Percentiles rank a stretch among this genome's conserved stretches.
Conservation (phyloP, 2,797 vertebrate genomes). For the Neopelma chrysocephalum region DNA sequence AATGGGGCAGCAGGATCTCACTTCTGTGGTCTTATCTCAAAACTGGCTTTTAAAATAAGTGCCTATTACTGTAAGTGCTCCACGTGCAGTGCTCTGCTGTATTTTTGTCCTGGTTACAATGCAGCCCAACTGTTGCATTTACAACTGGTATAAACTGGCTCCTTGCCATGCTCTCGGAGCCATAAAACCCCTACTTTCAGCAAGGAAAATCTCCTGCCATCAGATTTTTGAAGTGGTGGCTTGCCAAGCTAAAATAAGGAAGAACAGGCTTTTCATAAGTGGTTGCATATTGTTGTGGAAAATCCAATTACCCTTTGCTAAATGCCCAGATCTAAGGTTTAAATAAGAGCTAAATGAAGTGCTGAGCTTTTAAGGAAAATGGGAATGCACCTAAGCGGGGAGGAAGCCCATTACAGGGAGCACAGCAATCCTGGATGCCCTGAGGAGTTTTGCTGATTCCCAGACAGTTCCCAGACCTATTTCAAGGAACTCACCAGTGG, state of each 20-base stretch:
- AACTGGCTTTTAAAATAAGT: constrained; percentile 15
- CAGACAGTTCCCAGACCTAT: background rate
- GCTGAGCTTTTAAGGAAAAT: background rate
- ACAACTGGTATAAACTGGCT: background rate
- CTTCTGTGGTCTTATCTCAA: background rate
- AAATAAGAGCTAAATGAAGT: background rate
- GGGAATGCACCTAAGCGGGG: background rate
- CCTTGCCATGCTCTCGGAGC: background rate
- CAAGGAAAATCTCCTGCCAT: constrained; percentile 10
- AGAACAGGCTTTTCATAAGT: background rate
- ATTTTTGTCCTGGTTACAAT: background rate
- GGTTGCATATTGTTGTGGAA: background rate
- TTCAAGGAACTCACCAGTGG: background rate
- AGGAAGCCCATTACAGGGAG: background rate
- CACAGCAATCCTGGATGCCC: background rate
- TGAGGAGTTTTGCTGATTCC: background rate
- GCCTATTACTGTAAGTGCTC: background rate
- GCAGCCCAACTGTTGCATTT: background rate
- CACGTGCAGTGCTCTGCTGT: background rate
- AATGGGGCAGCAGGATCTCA: background rate
- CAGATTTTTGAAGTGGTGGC: constrained; percentile 11
- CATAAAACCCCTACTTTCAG: constrained; percentile 5
- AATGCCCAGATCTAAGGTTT: background rate
- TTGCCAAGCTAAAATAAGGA: constrained; percentile 22
- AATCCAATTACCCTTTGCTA: background rate